These are phyloP conservation scores for Entomobrya multifasciata DNA, from an alignment of 2,888 invertebrate species.

Conservation along the genomic window DNA sequence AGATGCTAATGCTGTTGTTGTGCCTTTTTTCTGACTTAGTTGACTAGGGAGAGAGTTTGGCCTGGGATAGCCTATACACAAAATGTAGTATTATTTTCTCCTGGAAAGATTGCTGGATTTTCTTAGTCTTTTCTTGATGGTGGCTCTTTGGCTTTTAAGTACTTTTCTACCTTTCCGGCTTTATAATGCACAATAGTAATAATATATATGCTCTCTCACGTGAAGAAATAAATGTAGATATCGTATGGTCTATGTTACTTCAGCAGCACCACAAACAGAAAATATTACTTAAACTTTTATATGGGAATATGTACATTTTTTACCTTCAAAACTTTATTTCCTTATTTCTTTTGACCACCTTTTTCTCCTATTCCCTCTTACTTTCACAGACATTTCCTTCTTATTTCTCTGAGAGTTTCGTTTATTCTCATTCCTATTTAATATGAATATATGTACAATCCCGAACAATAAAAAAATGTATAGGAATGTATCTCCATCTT, in stretches of 20 bases:
- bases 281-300: slow-evolving; percentile 14
- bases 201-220: slow-evolving; percentile 41
- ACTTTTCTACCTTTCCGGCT: slow-evolving; percentile 68
- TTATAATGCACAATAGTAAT: slow-evolving; percentile 43
- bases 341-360: slow-evolving; percentile 52
- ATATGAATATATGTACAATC: slow-evolving; percentile 24
- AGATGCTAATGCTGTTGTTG: slow-evolving; percentile 34
- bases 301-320: background rate
- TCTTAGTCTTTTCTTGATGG: slow-evolving; percentile 23
- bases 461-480: slow-evolving; percentile 15
- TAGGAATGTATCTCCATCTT: background rate
- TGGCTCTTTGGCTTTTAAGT: slow-evolving; percentile 63
- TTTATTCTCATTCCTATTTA: slow-evolving; percentile 9
- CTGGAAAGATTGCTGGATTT: slow-evolving; percentile 51
- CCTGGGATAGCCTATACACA: background rate
- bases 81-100: slow-evolving; percentile 29
- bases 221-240: slow-evolving; percentile 38
- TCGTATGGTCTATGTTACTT: background rate
- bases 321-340: slow-evolving; percentile 31
- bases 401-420: slow-evolving; percentile 24
- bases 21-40: background rate
- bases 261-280: too few relatives aligned
- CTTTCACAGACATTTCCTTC: slow-evolving; percentile 55
- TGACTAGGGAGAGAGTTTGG: background rate
- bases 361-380: slow-evolving; percentile 48